Evolutionary conservation across 2,113 vertebrate species (phyloP).

Genomic region (Menidia beryllina): DNA sequence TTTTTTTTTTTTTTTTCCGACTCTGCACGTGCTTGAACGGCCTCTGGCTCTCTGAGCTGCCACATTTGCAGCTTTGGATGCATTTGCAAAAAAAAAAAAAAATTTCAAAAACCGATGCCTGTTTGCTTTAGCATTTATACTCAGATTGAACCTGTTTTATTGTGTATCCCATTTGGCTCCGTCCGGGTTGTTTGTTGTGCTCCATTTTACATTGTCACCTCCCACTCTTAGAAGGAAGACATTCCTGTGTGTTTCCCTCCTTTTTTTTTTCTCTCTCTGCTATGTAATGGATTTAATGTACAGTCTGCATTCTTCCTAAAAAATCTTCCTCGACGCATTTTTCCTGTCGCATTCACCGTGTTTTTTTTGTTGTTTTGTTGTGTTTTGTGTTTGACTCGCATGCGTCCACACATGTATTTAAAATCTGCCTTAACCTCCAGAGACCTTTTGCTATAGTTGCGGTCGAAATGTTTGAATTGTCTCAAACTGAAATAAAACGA

Average conservation of each 20-base stretch:
- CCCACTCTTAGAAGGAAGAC: slow-evolving; percentile 6
- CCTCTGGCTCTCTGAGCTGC: slow-evolving; percentile 13
- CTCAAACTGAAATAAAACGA: slow-evolving; percentile 73
- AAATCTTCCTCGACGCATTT: background rate
- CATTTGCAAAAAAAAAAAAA: slow-evolving; percentile 37
- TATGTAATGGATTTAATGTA: slow-evolving; percentile 11
- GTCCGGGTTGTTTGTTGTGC: slow-evolving; percentile 7
- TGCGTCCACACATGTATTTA: slow-evolving; percentile 29
- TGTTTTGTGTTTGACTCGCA: slow-evolving; percentile 27
- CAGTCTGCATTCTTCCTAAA: slow-evolving; percentile 17
- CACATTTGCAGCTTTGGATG: slow-evolving; percentile 36
- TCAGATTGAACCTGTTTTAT: too few species aligned
- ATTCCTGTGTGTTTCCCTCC: slow-evolving; percentile 35
- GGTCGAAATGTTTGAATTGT: slow-evolving; percentile 49
- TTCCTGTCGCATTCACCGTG: slow-evolving; percentile 26
- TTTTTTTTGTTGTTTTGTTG: slow-evolving; percentile 38
- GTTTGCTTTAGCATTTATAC: background rate
- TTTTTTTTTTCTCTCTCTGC: background rate
- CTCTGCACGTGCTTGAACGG: slow-evolving; percentile 31
- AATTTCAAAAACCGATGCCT: background rate
- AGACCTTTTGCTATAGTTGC: slow-evolving; percentile 28
- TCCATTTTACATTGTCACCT: slow-evolving; percentile 1
- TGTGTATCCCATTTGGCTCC: background rate
- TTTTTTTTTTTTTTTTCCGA: slow-evolving; percentile 2
- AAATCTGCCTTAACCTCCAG: slow-evolving; percentile 69